Evolutionary conservation across 2,888 invertebrate species (phyloP), one percentile per base, ranked within the genome.

Genomic region (Lasioglossum oenotherae): DNA sequence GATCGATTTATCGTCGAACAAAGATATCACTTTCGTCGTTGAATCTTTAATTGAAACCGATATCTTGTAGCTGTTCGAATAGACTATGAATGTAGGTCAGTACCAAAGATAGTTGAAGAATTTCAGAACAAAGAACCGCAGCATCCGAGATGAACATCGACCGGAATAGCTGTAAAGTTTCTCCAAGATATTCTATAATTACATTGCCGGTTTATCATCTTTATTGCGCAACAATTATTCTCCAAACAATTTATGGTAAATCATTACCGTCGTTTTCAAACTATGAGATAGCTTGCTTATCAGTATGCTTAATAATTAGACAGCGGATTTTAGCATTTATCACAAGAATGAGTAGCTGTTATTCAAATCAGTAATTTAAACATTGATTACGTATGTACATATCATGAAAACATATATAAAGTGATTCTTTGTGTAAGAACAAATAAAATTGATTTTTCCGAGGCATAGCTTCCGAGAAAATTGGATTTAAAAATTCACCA

Each of bases 81-180:
- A 67, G 35, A 67, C 19, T 19, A 2, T 35, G 38, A 69, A 38
- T 69, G 38, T 69, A 69, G 69, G 69, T 23, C 69, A 69, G 38
- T 10, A 10, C 35, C 38, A 35, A 69, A 69, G 69, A 69, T 69
- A 69, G 69, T 69, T 69, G 69, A 69, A 69, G 44, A 69, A 79
- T 84, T 73, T 67, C 31, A 31, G n/a, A 38, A 69, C 38, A 69
- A 69, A 69, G 69, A 38, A 69, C 23, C 69, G 38, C 23, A 38
- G 69, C 38, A 38, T 38, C 69, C 10, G 16, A 69, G 69, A 69
- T 69, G 69, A 69, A 38, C 23, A 10, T 69, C 35, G 38, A 69
- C 69, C 69, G 38, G 23, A 38, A 69, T 38, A 23, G 23, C 38
- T 38, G 38, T 69, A 38, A 69, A 38, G 69, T 38, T 69, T 35